Conservation (phyloP, 2,797 vertebrate genomes). For the Chrysolophus pictus region DNA sequence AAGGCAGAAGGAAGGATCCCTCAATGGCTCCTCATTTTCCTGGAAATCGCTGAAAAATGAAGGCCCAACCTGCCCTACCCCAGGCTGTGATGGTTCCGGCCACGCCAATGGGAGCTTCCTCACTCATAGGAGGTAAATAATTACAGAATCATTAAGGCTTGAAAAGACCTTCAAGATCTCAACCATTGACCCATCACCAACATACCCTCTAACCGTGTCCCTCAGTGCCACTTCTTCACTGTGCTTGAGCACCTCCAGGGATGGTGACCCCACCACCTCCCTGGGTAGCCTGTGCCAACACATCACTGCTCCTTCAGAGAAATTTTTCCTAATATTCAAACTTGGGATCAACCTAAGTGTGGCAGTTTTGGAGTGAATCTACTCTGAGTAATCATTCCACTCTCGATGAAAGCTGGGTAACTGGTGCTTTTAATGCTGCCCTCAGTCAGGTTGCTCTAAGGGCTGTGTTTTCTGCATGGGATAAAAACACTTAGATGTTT, state of each 20-base stretch:
- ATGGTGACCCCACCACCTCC: too few species aligned
- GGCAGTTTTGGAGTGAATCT: not conserved
- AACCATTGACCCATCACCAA: too few species aligned
- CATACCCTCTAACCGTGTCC: too few species aligned
- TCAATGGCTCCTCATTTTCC: constrained; percentile 92
- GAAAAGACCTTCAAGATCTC: too few species aligned
- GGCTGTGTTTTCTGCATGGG: not conserved
- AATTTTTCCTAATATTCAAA: too few species aligned
- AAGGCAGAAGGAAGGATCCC: constrained; percentile 94
- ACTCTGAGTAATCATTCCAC: fast-evolving
- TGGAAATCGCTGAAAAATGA: constrained; percentile 98
- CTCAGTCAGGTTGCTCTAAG: not conserved
- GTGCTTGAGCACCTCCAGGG: too few species aligned
- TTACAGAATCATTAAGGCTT: too few species aligned
- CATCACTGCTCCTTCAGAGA: too few species aligned
- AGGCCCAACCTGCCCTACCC: constrained; percentile 94
- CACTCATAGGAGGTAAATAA: constrained; percentile 92
- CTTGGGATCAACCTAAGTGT: fast-evolving
- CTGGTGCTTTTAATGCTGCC: not conserved
- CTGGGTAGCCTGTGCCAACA: too few species aligned
- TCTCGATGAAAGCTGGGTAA: fast-evolving
- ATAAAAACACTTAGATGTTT: not conserved
- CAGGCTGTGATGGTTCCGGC: constrained; percentile 94
- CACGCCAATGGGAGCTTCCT: constrained; percentile 98
- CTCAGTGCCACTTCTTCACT: too few species aligned